Base-by-base conservation (phyloP, 2,797 vertebrate genomes). In the Pipistrellus pipistrellus region DNA sequence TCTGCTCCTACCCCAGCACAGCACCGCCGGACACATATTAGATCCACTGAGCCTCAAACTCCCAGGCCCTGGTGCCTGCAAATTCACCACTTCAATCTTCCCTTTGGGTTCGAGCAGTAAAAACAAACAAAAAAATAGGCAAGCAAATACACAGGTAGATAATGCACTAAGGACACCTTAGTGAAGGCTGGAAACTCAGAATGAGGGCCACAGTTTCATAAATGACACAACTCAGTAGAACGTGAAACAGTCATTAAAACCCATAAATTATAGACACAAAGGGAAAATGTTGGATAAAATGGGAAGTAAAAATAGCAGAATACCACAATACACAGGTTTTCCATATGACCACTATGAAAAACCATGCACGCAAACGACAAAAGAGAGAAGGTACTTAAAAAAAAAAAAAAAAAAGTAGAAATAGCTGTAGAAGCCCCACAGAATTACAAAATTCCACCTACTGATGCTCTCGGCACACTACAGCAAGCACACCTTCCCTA, bases 111-210 rank as follows among this genome's bases (percentile, higher is more conserved):
- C 48, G 38, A 78, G 77, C 2, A 88, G 64, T 25, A 88, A 76
- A 90, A 93, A 69, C 17, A 78, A 76, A 77, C 0, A 30, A 62
- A 11, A 9, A 72, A 10, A 10, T 35, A 30, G 21, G 35, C 35
- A 85, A 69, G n/a, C 20, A 55, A 10, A 27, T 9, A 48, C 6
- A 55, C 12, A 32, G 6, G 12, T 30, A 48, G 21, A 73, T 20
- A 15, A 30, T n/a, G 25, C 27, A 84, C 46, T 1, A 8, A 46
- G n/a, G 44, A 87, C 4, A 35, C 5, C 44, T 69, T 46, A 51
- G 30, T 88, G 48, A 85, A 95, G 93, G 46, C 14, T 30, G 41
- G 85, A 91, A 95, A 80, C 21, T 90, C 59, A 12, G 23, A n/a
- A 82, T 72, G 35, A 93, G 38, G 30, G 55, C 20, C 68, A n/a